phyloP scores from a whole-genome alignment of 2,888 invertebrate species.

The Invenusta paracnida region DNA sequence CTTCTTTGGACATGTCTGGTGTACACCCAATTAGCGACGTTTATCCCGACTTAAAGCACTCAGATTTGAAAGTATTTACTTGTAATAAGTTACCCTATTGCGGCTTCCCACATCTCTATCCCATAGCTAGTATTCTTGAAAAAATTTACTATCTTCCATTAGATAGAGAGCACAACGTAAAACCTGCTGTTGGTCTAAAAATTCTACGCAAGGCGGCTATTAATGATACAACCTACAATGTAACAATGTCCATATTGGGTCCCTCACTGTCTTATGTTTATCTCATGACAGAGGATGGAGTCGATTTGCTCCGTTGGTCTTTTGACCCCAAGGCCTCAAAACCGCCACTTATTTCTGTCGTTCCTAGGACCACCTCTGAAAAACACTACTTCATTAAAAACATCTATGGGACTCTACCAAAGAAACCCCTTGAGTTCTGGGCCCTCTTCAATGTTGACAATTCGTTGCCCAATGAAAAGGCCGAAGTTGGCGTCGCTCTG shows the following conservation, averaged over 20 bases:
- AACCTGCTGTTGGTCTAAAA: background rate
- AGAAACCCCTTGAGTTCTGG: background rate
- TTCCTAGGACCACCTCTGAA: background rate
- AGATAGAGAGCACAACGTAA: conserved; percentile 9
- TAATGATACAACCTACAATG: background rate
- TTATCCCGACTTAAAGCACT: background rate
- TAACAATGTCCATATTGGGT: conserved; percentile 26
- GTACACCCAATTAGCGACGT: background rate
- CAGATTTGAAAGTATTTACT: background rate
- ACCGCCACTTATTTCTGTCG: background rate
- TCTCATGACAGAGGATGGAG: conserved; percentile 18
- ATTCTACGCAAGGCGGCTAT: conserved; percentile 7
- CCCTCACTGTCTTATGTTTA: conserved; percentile 20
- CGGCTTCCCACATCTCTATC: conserved; percentile 31
- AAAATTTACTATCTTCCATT: background rate
- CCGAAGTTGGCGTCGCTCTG: background rate
- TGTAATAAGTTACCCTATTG: conserved; percentile 26
- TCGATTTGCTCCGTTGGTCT: background rate
- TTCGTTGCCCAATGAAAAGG: background rate
- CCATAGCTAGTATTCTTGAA: background rate
- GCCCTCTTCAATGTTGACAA: background rate
- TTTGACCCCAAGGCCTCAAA: background rate
- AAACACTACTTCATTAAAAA: conserved; percentile 35
- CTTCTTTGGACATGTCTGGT: background rate
- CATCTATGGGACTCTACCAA: conserved; percentile 16